Evolutionary conservation across 2,888 invertebrate species (phyloP).

Genomic region (Fragum whitleyi): DNA sequence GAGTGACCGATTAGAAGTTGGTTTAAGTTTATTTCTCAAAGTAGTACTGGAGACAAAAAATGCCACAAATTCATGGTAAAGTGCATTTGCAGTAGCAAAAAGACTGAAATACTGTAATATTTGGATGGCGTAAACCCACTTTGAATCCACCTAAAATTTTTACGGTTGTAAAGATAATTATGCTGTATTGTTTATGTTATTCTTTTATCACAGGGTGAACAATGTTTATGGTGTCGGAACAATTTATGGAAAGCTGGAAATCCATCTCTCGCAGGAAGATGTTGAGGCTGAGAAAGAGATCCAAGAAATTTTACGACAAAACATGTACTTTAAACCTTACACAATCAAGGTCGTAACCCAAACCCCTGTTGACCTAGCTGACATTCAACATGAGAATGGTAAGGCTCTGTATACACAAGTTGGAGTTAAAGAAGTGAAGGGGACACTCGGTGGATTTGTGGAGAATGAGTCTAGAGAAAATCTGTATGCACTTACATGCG

Average conservation of each 20-base stretch:
- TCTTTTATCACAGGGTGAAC: slow-evolving; percentile 12
- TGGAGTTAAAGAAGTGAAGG: neutral
- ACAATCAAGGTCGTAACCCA: slow-evolving; percentile 21
- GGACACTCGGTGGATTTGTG: slow-evolving; percentile 45
- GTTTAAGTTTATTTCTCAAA: too few species aligned
- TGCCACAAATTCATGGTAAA: too few species aligned
- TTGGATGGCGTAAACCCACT: too few species aligned
- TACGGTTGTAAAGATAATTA: too few species aligned
- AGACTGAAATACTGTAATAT: too few species aligned
- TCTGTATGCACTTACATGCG: slow-evolving; percentile 46
- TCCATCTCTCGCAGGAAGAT: slow-evolving; percentile 23
- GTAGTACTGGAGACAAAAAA: too few species aligned
- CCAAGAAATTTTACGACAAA: neutral
- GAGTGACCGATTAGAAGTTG: too few species aligned
- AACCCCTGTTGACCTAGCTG: slow-evolving; percentile 2
- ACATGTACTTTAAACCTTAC: slow-evolving; percentile 26
- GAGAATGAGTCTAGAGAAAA: neutral
- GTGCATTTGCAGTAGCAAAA: too few species aligned
- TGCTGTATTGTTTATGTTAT: too few species aligned
- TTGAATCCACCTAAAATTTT: too few species aligned
- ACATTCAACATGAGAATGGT: slow-evolving; percentile 39
- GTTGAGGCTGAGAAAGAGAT: neutral
- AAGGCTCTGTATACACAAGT: slow-evolving; percentile 14
- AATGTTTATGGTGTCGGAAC: slow-evolving; percentile 38
- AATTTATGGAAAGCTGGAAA: slow-evolving; percentile 31